phyloP scores from a whole-genome alignment of 2,113 vertebrate genomes.

The Isurus oxyrinchus region DNA sequence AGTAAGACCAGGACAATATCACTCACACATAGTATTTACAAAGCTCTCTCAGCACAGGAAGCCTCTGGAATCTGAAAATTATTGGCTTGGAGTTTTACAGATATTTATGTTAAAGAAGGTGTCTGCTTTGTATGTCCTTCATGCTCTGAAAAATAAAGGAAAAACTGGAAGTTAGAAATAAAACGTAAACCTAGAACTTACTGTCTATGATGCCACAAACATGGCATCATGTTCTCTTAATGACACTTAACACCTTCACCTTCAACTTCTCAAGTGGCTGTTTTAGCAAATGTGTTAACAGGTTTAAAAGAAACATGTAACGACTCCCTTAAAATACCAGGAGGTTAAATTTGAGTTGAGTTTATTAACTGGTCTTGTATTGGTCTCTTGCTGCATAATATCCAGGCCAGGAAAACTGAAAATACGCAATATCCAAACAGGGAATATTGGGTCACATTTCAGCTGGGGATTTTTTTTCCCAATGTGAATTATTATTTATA shows the following conservation, averaged over 20 bases:
- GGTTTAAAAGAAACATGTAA: background rate
- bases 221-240: no score
- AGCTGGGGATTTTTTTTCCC: background rate
- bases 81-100: background rate
- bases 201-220: background rate
- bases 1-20: background rate
- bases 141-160: background rate
- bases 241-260: background rate
- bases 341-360: background rate
- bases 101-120: background rate
- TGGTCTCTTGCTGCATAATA: background rate
- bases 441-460: background rate
- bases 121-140: background rate
- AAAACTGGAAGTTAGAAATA: background rate
- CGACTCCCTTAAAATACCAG: background rate
- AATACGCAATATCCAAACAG: background rate
- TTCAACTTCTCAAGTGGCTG: background rate
- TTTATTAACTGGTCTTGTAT: background rate
- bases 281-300: background rate
- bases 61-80: background rate
- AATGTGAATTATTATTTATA: background rate
- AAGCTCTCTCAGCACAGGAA: background rate
- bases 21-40: background rate
- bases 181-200: background rate
- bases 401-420: background rate